phyloP scores from a whole-genome alignment of 2,888 invertebrate species.

The Mesoligia furuncula region DNA sequence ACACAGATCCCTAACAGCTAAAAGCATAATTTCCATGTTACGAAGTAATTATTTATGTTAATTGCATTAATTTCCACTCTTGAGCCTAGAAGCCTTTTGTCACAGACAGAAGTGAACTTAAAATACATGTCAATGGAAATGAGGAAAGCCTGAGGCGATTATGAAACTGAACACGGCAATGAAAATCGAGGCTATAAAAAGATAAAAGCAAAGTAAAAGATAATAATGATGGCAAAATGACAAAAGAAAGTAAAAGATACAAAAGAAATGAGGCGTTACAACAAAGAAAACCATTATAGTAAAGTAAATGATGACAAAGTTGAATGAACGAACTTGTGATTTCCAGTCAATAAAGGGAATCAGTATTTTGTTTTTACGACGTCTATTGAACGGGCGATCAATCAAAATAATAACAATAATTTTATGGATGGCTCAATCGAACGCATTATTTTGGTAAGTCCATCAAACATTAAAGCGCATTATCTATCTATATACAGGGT shows the following conservation, averaged over 20 bases:
- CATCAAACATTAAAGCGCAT: slow-evolving; percentile 1
- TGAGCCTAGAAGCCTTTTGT: slow-evolving; percentile 16
- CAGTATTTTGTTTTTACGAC: slow-evolving; percentile 7
- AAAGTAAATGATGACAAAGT: neutral
- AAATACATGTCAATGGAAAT: slow-evolving; percentile 19
- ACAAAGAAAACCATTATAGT: neutral
- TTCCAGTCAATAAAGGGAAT: slow-evolving; percentile 4
- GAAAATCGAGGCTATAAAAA: neutral
- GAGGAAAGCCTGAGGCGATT: neutral
- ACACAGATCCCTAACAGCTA: neutral
- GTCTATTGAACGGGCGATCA: neutral
- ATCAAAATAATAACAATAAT: slow-evolving; percentile 28
- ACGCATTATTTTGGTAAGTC: neutral
- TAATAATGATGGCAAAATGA: neutral
- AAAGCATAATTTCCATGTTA: slow-evolving; percentile 31
- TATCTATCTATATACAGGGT: too few relatives aligned
- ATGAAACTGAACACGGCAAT: neutral
- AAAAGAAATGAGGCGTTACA: neutral
- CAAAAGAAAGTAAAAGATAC: slow-evolving; percentile 7
- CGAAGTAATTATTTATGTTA: slow-evolving; percentile 32
- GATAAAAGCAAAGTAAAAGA: slow-evolving; percentile 5
- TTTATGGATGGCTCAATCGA: slow-evolving; percentile 21
- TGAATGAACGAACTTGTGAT: neutral
- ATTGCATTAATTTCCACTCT: slow-evolving; percentile 13
- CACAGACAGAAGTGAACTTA: slow-evolving; percentile 2